These are phyloP conservation scores for Crossocerus cetratus DNA, from an alignment of 2,888 invertebrate species.

Conservation along the genomic window DNA sequence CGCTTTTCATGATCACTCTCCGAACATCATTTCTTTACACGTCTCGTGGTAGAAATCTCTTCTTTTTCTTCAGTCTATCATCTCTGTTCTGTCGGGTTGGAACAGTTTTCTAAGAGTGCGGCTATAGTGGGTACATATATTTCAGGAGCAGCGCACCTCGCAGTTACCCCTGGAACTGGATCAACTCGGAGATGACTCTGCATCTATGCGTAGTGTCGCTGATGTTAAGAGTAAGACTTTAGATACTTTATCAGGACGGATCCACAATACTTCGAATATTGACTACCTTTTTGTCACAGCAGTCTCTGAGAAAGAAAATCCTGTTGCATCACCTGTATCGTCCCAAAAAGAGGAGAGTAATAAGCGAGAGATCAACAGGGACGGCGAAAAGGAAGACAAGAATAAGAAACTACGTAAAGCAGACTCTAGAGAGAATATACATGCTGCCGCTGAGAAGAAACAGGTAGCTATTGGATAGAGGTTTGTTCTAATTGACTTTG, in stretches of 20 bases:
- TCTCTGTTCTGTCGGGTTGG: too few species aligned
- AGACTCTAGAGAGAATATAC: slow-evolving; percentile 75
- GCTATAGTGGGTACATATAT: slow-evolving; percentile 47
- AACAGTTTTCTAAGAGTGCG: too few species aligned
- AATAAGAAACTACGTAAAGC: slow-evolving; percentile 75
- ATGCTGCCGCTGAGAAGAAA: slow-evolving; percentile 71
- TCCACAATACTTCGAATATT: not conserved
- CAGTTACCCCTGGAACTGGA: slow-evolving; percentile 93
- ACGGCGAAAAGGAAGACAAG: slow-evolving; percentile 74
- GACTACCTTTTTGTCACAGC: not conserved
- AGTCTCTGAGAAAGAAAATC: slow-evolving; percentile 77
- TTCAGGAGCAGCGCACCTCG: slow-evolving; percentile 92
- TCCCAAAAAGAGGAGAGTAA: slow-evolving; percentile 74
- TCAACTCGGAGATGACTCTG: slow-evolving; percentile 87
- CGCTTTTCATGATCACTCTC: too few species aligned
- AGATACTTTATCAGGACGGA: not conserved
- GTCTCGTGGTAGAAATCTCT: too few species aligned
- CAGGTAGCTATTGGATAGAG: slow-evolving; percentile 60
- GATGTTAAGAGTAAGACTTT: slow-evolving; percentile 84
- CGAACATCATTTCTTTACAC: too few species aligned
- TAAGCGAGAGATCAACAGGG: slow-evolving; percentile 75
- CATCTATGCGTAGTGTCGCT: slow-evolving; percentile 89
- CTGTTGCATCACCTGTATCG: slow-evolving; percentile 69
- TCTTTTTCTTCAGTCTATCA: too few species aligned
- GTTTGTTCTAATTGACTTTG: too few species aligned